Conservation (phyloP, 2,888 invertebrate genomes). For the Drosophila pseudotakahashii region DNA sequence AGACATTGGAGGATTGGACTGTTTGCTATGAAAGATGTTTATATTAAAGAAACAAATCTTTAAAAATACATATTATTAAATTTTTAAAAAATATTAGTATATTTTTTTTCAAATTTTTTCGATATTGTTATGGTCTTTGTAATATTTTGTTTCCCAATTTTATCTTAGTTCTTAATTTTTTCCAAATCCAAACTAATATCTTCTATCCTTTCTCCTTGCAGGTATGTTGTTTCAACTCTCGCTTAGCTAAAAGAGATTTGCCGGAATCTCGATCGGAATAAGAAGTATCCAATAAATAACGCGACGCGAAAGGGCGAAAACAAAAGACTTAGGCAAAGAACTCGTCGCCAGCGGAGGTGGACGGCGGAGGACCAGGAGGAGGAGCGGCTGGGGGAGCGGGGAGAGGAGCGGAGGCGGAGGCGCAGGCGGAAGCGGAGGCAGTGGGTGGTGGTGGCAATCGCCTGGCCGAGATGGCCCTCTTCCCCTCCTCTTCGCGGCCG, state of each 20-base stretch:
- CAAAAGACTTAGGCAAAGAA: conserved; percentile 81
- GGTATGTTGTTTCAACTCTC: conserved; percentile 70
- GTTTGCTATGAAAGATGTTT: no score
- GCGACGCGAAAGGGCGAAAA: conserved; percentile 33
- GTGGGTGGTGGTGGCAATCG: conserved; percentile 2
- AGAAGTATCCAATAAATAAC: neutral
- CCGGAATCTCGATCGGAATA: conserved; percentile 7
- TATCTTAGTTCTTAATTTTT: no score
- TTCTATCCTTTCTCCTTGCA: conserved; percentile 49
- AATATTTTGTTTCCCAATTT: no score
- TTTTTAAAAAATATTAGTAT: no score
- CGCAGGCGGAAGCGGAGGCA: neutral
- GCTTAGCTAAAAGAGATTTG: conserved; percentile 20
- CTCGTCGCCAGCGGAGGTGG: conserved; percentile 41
- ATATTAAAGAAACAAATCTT: no score
- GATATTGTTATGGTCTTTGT: no score
- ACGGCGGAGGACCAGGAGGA: conserved; percentile 34
- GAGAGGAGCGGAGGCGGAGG: neutral
- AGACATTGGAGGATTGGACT: no score
- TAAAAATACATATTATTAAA: no score
- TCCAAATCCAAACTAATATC: neutral
- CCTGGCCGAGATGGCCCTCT: conserved; percentile 79
- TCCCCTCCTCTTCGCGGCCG: conserved; percentile 87
- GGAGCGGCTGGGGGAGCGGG: conserved; percentile 16
- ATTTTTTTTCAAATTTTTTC: no score